These are phyloP conservation scores for Leptinotarsa defecta DNA, from an alignment of 1,140 invertebrate genomes.

Conservation along the genomic window DNA sequence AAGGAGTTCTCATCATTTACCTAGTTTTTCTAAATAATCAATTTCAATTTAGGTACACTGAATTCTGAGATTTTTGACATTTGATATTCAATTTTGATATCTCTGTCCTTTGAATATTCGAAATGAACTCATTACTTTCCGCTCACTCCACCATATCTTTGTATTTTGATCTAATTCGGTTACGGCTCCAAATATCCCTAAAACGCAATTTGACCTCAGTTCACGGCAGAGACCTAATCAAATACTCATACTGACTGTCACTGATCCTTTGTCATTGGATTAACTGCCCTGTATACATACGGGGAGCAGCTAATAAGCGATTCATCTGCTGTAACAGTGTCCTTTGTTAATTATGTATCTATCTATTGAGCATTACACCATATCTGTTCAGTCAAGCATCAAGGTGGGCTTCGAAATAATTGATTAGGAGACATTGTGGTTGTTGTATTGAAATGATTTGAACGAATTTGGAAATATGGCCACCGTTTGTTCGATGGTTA, in stretches of 20 bases:
- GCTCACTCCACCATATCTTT: too few relatives aligned
- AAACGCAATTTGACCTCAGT: not conserved
- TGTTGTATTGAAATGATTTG: too few relatives aligned
- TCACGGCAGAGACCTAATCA: not conserved
- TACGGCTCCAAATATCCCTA: not conserved
- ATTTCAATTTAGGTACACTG: too few relatives aligned
- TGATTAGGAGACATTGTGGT: not conserved
- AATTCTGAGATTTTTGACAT: too few relatives aligned
- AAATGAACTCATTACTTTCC: too few relatives aligned
- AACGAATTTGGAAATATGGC: too few relatives aligned
- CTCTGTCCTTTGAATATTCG: too few relatives aligned
- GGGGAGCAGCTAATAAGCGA: not conserved
- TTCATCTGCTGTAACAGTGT: not conserved
- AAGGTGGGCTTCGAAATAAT: not conserved
- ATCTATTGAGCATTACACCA: not conserved
- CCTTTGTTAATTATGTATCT: not conserved
- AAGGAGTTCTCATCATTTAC: too few relatives aligned
- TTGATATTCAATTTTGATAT: too few relatives aligned
- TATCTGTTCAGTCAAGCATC: not conserved
- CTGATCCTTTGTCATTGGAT: slow-evolving; percentile 18
- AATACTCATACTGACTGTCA: slow-evolving; percentile 11
- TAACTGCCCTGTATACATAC: slow-evolving; percentile 15
- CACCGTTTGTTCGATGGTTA: too few relatives aligned
- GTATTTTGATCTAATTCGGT: too few relatives aligned
- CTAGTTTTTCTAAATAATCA: too few relatives aligned